Base-by-base conservation (phyloP, 2,797 vertebrate genomes). In the Molossus alvarezi region DNA sequence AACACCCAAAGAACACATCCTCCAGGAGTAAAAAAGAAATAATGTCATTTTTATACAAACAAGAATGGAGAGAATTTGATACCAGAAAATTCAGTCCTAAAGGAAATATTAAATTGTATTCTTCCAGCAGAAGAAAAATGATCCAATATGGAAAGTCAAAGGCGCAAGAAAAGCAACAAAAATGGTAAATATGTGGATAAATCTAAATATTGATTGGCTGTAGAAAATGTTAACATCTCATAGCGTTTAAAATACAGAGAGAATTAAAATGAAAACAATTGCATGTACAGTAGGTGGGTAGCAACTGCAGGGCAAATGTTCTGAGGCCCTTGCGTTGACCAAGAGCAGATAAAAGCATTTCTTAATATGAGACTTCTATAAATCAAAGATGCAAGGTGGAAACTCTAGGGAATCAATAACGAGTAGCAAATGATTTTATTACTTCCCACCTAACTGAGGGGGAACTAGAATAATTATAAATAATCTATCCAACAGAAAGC, bases 1-100 rank as follows among this genome's bases (percentile, higher is more conserved):
- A 75, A 60, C 15, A 5, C 57, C 37, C 48, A 91, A 84, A 92
- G 51, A 88, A 89, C 95, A 81, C 45, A 41, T 60, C 25, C 9
- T 75, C 75, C 48, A 85, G 27, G 71, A 83, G 69, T 71, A 82
- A 90, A 86, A 48, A 29, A 60, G 48, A 77, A 94, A 92, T 76
- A 72, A 92, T 82, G n/a, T 57, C 41, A 67, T 72, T 88, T 95
- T 92, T 83, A 73, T 17, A 79, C 17, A 81, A 94, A 92, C 27
- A 91, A 94, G 57, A 82, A 76, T 23, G 21, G 33, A 92, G 53
- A 95, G 33, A 87, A 90, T 90, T 91, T 21, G 12, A 95, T 20
- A 21, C 37, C 21, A 57, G 57, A 88, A 95, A 92, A 90, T 79
- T 37, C 82, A 88, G 0, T 87, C 76, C 58, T 79, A 65, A 85